These are phyloP conservation scores for Drosophila tsacasi DNA, from an alignment of 1,140 invertebrate genomes.

Conservation along the genomic window DNA sequence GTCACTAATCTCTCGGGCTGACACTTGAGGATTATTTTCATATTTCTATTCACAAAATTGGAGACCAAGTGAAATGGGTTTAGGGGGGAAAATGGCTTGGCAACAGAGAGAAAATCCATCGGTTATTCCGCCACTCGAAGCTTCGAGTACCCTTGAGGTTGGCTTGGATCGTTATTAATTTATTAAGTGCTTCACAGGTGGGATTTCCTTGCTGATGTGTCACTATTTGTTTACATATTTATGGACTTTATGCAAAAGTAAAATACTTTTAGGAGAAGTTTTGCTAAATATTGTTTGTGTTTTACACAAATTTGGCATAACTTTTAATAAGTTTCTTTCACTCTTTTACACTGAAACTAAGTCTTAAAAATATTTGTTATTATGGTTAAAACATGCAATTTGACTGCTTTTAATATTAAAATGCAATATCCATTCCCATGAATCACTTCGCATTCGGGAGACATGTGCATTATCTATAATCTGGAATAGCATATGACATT, in stretches of 20 bases:
- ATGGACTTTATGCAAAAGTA: neutral
- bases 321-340: neutral
- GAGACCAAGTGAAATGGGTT: slow-evolving; percentile 9
- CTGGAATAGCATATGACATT: slow-evolving; percentile 41
- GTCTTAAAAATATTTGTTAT: neutral
- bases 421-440: slow-evolving; percentile 19
- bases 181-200: slow-evolving; percentile 9
- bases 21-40: slow-evolving; percentile 71
- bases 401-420: slow-evolving; percentile 10
- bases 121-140: slow-evolving; percentile 13
- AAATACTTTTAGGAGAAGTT: neutral
- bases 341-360: neutral
- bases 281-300: neutral
- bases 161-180: slow-evolving; percentile 16
- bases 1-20: slow-evolving; percentile 71
- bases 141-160: slow-evolving; percentile 10
- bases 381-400: neutral
- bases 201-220: slow-evolving; percentile 1
- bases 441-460: slow-evolving; percentile 1
- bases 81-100: neutral
- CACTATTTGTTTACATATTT: neutral
- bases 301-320: too few species aligned
- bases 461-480: slow-evolving; percentile 44
- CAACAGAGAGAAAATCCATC: slow-evolving; percentile 2
- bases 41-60: slow-evolving; percentile 46